Evolutionary conservation across 30 jellyfish, hydroid and myxozoan species (phyloP).

Genomic region (Cassiopea xamachana): DNA sequence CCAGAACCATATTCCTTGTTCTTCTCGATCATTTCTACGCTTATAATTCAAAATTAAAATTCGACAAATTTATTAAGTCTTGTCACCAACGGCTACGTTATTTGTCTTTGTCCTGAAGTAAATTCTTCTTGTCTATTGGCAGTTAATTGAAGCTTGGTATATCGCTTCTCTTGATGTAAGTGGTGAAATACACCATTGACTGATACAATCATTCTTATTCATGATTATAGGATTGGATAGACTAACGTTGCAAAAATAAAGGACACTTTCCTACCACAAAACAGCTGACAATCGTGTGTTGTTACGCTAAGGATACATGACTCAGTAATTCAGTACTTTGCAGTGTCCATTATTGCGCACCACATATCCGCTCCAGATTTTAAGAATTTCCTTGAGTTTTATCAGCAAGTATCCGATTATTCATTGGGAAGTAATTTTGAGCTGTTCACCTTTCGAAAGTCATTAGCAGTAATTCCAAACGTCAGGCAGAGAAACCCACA

Average conservation of each 20-base stretch:
- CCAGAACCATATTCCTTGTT: too few relatives aligned
- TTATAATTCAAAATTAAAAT: too few relatives aligned
- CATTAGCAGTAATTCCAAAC: background rate
- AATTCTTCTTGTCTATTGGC: too few relatives aligned
- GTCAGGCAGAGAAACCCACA: constrained; percentile 2
- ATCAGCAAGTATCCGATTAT: constrained; percentile 15
- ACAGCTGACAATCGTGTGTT: constrained; percentile 24
- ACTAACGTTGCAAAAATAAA: constrained; percentile 5
- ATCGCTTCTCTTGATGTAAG: background rate
- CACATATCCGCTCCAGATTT: constrained; percentile 69
- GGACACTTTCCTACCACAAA: constrained; percentile 9
- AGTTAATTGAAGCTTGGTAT: too few relatives aligned
- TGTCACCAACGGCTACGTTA: too few relatives aligned
- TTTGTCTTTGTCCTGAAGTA: too few relatives aligned
- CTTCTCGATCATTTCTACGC: too few relatives aligned
- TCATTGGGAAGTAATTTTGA: constrained; percentile 2
- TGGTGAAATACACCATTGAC: background rate
- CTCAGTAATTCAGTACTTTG: constrained; percentile 3
- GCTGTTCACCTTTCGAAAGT: background rate
- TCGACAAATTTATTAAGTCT: too few relatives aligned
- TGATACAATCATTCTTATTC: background rate
- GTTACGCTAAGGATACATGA: constrained; percentile 12
- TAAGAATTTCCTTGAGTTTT: constrained; percentile 36
- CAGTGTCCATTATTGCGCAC: constrained; percentile 31
- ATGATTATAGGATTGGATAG: constrained; percentile 2